Conservation (phyloP, 2,888 invertebrate species). For the Amphimallon solstitiale region DNA sequence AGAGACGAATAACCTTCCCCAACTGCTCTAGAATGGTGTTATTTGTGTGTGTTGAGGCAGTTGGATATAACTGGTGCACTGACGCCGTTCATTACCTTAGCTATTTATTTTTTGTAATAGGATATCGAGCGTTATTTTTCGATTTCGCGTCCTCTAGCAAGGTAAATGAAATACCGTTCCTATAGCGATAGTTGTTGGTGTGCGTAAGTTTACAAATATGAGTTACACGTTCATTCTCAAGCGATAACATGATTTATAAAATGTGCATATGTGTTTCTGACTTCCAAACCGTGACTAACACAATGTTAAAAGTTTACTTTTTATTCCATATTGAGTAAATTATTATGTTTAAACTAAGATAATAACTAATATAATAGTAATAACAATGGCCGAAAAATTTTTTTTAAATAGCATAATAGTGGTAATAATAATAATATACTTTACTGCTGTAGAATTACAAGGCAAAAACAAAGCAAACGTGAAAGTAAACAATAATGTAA, state of each 20-base stretch:
- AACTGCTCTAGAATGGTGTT: neutral
- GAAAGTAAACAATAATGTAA: too few relatives aligned
- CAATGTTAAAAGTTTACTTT: too few relatives aligned
- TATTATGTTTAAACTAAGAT: too few relatives aligned
- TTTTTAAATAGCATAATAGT: too few relatives aligned
- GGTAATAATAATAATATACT: too few relatives aligned
- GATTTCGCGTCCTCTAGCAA: constrained; percentile 20
- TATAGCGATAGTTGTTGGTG: neutral
- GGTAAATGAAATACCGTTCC: neutral
- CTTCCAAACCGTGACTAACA: neutral
- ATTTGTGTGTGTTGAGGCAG: neutral
- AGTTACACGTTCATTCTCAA: neutral
- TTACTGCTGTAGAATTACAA: too few relatives aligned
- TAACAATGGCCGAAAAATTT: too few relatives aligned
- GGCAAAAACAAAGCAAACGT: too few relatives aligned
- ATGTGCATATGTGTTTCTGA: neutral
- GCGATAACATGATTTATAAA: constrained; percentile 19
- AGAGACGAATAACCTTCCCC: constrained; percentile 42
- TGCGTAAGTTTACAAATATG: constrained; percentile 3
- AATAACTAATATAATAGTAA: too few relatives aligned
- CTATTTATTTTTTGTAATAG: neutral
- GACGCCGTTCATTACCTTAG: neutral
- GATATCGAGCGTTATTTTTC: neutral
- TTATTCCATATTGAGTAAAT: too few relatives aligned
- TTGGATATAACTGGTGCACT: neutral